A percentile compares a stretch with the other conserved stretches of the same genome.
Evolutionary conservation across 2,888 invertebrate genomes (phyloP).

Genomic region (Antitype chi): DNA sequence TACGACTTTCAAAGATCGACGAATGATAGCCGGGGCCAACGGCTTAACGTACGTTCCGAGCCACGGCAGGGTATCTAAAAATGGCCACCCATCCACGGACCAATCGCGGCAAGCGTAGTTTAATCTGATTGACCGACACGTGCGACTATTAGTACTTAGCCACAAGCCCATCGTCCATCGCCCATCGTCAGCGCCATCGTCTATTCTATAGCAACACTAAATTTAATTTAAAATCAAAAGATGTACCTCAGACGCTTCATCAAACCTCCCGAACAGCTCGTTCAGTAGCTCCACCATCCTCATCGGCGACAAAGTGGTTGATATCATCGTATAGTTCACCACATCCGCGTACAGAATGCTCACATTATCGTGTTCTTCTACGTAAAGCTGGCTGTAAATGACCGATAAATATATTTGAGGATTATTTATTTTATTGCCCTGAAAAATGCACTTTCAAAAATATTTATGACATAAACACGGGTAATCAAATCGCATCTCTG

Average conservation of each 20-base stretch:
- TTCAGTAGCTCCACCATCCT: constrained; percentile 96
- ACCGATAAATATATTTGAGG: constrained; percentile 28
- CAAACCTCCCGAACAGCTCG: constrained; percentile 97
- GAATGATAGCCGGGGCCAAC: too few species aligned
- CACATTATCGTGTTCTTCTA: constrained; percentile 96
- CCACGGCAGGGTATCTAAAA: too few species aligned
- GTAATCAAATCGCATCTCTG: background rate
- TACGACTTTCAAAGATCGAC: too few species aligned
- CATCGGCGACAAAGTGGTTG: constrained; percentile 95
- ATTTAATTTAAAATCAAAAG: background rate
- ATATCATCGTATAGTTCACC: constrained; percentile 97
- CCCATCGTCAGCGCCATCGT: too few species aligned
- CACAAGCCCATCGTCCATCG: too few species aligned
- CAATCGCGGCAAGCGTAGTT: too few species aligned
- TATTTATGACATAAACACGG: background rate
- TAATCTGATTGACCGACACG: too few species aligned
- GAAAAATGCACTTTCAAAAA: background rate
- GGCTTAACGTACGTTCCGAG: too few species aligned
- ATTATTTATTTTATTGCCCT: constrained; percentile 19
- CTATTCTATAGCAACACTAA: background rate
- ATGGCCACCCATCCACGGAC: too few species aligned
- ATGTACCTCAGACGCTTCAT: constrained; percentile 96
- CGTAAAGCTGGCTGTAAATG: constrained; percentile 94
- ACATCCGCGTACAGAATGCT: constrained; percentile 98
- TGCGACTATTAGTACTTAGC: too few species aligned